Evolutionary conservation across 1,140 invertebrate genomes (phyloP).

Genomic region (Drosophila eugracilis): DNA sequence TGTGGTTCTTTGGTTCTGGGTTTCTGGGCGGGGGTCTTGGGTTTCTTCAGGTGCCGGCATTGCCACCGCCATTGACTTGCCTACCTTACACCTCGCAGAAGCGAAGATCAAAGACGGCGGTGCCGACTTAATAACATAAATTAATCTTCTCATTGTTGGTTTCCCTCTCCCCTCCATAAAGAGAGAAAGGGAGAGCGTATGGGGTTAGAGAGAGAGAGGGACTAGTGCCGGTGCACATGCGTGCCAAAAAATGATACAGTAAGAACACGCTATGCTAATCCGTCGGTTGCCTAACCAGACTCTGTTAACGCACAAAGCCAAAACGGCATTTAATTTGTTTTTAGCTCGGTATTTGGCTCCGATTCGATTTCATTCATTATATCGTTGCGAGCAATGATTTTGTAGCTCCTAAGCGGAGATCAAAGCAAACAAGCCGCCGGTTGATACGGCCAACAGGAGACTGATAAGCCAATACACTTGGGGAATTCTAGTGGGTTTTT

Average conservation of each 20-base stretch:
- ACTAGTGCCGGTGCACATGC: slow-evolving; percentile 49
- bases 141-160: slow-evolving; percentile 83
- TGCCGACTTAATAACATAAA: slow-evolving; percentile 84
- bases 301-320: slow-evolving; percentile 66
- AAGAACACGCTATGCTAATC: slow-evolving; percentile 61
- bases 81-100: slow-evolving; percentile 78
- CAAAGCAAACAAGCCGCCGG: slow-evolving; percentile 71
- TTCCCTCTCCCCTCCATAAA: too few species aligned
- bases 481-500: too few species aligned
- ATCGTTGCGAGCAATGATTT: slow-evolving; percentile 46
- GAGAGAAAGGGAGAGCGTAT: slow-evolving; percentile 10
- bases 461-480: slow-evolving; percentile 6
- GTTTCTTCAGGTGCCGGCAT: slow-evolving; percentile 67
- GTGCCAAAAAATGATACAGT: slow-evolving; percentile 71
- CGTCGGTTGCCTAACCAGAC: slow-evolving; percentile 62
- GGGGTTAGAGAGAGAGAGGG: slow-evolving; percentile 11
- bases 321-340: slow-evolving; percentile 68
- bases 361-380: slow-evolving; percentile 79
- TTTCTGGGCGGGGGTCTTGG: slow-evolving; percentile 7
- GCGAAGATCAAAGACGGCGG: slow-evolving; percentile 73
- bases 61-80: slow-evolving; percentile 83
- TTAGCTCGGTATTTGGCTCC: slow-evolving; percentile 43
- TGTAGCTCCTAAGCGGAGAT: slow-evolving; percentile 62
- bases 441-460: slow-evolving; percentile 17
- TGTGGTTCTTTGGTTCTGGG: background rate